These are phyloP conservation scores for Wasmannia auropunctata DNA, from an alignment of 1,140 invertebrate species.

Conservation along the genomic window DNA sequence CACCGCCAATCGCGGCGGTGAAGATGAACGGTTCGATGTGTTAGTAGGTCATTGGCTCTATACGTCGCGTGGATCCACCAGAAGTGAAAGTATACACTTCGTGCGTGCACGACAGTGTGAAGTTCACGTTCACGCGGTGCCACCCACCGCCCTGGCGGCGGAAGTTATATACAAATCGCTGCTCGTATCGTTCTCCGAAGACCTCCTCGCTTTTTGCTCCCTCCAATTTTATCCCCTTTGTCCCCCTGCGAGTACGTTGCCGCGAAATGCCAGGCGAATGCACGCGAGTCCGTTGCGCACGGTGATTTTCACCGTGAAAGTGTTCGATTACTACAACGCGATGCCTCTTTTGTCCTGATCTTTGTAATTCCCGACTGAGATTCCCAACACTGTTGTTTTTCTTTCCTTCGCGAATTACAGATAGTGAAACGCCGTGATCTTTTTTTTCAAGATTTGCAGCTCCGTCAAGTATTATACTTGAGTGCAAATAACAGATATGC, in stretches of 20 bases:
- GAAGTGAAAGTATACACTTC: constrained; percentile 82
- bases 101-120: constrained; percentile 80
- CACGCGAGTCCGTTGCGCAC: constrained; percentile 4
- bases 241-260: not conserved
- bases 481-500: not conserved
- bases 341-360: not conserved
- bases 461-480: not conserved
- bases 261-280: constrained; percentile 13
- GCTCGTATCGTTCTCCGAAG: not conserved
- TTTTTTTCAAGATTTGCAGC: not conserved
- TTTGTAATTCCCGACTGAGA: not conserved
- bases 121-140: constrained; percentile 83
- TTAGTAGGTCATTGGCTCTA: constrained; percentile 85
- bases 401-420: not conserved
- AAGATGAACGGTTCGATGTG: constrained; percentile 76
- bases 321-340: constrained; percentile 29
- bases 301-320: constrained; percentile 38
- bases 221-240: not conserved
- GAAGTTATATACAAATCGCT: constrained; percentile 65
- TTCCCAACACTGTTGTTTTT: not conserved
- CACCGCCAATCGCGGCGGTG: constrained; percentile 1
- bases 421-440: not conserved
- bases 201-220: no score
- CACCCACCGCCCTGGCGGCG: constrained; percentile 42
- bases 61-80: constrained; percentile 72